Conservation (phyloP, 2,113 vertebrate species). For the Mixornis gularis region DNA sequence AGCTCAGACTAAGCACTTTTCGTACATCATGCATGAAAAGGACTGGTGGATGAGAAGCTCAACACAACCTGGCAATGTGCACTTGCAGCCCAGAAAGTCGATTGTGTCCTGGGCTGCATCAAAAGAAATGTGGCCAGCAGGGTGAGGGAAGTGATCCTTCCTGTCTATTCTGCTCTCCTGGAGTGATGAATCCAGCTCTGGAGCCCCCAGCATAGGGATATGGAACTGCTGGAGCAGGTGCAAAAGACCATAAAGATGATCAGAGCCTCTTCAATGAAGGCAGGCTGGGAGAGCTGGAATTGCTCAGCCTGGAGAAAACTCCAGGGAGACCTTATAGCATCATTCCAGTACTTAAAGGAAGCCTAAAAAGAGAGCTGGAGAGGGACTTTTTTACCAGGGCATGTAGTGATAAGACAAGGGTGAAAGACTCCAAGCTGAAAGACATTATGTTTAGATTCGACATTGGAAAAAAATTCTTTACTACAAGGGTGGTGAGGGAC, state of each 20-base stretch:
- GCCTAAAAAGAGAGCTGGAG: not conserved
- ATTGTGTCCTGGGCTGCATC: not conserved
- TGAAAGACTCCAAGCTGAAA: not conserved
- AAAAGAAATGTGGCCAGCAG: not conserved
- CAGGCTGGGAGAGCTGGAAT: not conserved
- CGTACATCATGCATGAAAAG: rapidly evolving
- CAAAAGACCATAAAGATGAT: not conserved
- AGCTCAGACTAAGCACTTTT: not conserved
- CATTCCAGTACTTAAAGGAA: not conserved
- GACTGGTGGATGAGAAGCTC: not conserved
- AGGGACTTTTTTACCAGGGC: not conserved
- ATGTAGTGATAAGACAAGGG: not conserved
- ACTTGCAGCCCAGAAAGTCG: not conserved
- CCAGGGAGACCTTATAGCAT: not conserved
- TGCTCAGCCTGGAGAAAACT: not conserved
- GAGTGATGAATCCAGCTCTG: not conserved
- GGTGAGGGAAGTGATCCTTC: not conserved
- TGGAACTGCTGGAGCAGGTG: not conserved
- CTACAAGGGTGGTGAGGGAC: not conserved
- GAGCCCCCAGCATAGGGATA: not conserved
- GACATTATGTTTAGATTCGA: not conserved
- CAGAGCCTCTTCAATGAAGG: not conserved
- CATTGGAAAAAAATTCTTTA: not conserved
- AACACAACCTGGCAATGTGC: not conserved
- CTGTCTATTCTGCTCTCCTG: not conserved